phyloP scores from a whole-genome alignment of 2,888 invertebrate species.

The Bruchidius siliquastri region DNA sequence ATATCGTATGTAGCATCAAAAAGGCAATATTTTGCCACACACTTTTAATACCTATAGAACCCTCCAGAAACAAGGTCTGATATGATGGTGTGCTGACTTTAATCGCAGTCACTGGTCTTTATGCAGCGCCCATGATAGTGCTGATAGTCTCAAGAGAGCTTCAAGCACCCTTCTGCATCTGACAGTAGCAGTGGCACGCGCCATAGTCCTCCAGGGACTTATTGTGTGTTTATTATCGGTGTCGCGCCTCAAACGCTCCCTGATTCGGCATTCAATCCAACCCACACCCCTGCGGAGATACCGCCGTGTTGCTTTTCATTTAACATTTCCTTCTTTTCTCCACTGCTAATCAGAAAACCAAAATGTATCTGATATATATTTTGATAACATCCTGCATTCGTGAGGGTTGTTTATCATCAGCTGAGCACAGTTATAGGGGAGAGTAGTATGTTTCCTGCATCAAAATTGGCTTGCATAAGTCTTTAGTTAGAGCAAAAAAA shows the following conservation, averaged over 20 bases:
- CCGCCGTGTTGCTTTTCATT: slow-evolving; percentile 17
- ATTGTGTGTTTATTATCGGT: slow-evolving; percentile 41
- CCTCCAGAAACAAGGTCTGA: no score
- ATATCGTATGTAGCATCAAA: no score
- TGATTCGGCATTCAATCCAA: slow-evolving; percentile 40
- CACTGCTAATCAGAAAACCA: neutral
- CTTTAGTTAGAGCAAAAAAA: no score
- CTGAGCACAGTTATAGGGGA: no score
- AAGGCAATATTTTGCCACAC: no score
- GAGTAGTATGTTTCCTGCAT: no score
- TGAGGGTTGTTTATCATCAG: neutral
- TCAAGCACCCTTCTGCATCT: slow-evolving; percentile 6
- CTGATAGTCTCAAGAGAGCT: slow-evolving; percentile 2
- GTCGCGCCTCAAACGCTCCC: slow-evolving; percentile 38
- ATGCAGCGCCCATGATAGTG: neutral
- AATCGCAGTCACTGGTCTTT: neutral
- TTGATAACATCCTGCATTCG: neutral
- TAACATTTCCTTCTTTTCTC: slow-evolving; percentile 10
- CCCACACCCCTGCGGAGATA: slow-evolving; percentile 16
- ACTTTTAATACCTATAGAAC: no score
- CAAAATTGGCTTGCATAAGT: no score
- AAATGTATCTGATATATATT: neutral
- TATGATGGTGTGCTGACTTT: no score
- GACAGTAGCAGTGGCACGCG: slow-evolving; percentile 14
- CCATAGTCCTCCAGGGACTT: slow-evolving; percentile 22